These are phyloP conservation scores for Hesperophylax magnus DNA, from an alignment of 1,140 invertebrate species.

Conservation along the genomic window DNA sequence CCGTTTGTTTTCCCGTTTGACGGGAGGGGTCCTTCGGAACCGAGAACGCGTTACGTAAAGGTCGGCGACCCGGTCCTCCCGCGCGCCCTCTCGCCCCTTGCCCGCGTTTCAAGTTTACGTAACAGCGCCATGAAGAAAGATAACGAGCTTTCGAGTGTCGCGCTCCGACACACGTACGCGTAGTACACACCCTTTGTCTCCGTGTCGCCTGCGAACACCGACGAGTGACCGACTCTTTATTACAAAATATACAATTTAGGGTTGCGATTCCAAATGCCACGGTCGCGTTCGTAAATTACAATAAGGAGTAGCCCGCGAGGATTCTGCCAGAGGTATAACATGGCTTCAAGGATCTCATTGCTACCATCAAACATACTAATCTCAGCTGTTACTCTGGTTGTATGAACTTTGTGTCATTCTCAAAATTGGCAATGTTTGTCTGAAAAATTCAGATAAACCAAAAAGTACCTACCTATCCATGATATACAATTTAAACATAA, in stretches of 20 bases:
- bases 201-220: neutral
- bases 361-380: no score
- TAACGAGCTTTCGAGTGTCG: neutral
- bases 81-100: neutral
- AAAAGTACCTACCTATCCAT: no score
- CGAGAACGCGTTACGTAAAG: constrained; percentile 18
- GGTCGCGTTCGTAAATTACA: neutral
- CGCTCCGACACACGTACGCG: neutral
- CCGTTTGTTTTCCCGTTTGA: neutral
- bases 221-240: neutral
- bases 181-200: neutral
- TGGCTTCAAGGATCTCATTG: no score
- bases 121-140: neutral
- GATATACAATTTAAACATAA: no score
- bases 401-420: no score
- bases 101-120: constrained; percentile 18
- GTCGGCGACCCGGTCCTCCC: constrained; percentile 10
- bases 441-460: no score
- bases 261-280: neutral
- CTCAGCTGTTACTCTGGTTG: no score
- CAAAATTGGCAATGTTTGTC: no score
- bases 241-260: neutral
- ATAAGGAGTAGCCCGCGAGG: no score
- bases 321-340: no score
- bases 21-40: neutral